A percentile compares a stretch with the other conserved stretches of the same genome.
Evolutionary conservation across 2,113 vertebrate genomes (phyloP).

Genomic region (Plectropomus leopardus): DNA sequence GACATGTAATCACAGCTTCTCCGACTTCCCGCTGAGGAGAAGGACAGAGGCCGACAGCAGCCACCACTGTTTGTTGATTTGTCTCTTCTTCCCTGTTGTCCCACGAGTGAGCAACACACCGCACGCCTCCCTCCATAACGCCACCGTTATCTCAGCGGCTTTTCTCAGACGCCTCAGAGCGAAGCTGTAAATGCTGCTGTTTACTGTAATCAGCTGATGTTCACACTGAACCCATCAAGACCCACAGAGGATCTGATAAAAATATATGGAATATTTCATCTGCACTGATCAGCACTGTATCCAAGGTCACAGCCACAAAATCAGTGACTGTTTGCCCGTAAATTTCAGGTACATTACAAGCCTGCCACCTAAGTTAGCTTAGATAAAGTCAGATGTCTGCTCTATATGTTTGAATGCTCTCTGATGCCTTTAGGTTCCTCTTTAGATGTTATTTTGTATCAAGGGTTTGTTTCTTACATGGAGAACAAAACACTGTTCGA

Average conservation of each 20-base stretch:
- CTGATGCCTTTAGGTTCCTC: neutral
- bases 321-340: too few relatives aligned
- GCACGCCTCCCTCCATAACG: neutral
- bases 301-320: neutral
- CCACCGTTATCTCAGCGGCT: slow-evolving; percentile 13
- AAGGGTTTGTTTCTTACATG: neutral
- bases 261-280: neutral
- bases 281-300: neutral
- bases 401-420: neutral
- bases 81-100: neutral
- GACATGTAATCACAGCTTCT: slow-evolving; percentile 21
- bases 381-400: neutral
- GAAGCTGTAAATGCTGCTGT: neutral
- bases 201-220: neutral
- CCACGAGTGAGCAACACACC: neutral
- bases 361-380: neutral
- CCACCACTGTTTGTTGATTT: neutral
- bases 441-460: neutral
- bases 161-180: slow-evolving; percentile 6
- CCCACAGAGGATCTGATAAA: neutral
- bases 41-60: neutral
- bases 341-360: neutral
- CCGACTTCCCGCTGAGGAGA: slow-evolving; percentile 2
- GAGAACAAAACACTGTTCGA: neutral
- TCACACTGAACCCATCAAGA: neutral